Evolutionary conservation across 2,888 invertebrate species (phyloP).

Genomic region (Lumbricus terrestris): DNA sequence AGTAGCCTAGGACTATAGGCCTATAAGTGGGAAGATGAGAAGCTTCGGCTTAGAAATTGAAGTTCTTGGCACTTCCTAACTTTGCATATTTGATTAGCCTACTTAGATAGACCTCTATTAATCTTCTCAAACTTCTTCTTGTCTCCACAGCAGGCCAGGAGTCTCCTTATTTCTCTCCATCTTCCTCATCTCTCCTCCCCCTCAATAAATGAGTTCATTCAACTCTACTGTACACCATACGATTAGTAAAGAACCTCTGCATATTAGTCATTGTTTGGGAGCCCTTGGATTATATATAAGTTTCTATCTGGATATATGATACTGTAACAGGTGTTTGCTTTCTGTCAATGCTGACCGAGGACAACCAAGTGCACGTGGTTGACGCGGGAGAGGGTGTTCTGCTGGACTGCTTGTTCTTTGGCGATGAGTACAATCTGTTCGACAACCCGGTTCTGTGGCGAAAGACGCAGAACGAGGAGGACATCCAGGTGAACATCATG

Average conservation of each 20-base stretch:
- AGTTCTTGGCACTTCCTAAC: background rate
- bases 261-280: too few relatives aligned
- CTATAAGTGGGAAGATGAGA: background rate
- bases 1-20: too few relatives aligned
- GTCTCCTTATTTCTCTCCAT: background rate
- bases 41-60: too few relatives aligned
- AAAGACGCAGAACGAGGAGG: slow-evolving; percentile 34
- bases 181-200: background rate
- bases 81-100: background rate
- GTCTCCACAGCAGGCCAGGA: too few relatives aligned
- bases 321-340: background rate
- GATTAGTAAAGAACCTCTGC: too few relatives aligned
- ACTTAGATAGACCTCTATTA: background rate
- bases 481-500: slow-evolving; percentile 35
- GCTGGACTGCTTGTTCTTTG: slow-evolving; percentile 29
- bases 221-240: too few relatives aligned
- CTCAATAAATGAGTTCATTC: too few relatives aligned
- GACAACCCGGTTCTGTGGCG: slow-evolving; percentile 34
- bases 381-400: slow-evolving; percentile 22
- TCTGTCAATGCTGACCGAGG: slow-evolving; percentile 25
- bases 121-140: background rate
- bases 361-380: slow-evolving; percentile 20
- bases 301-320: background rate
- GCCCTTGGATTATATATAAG: too few relatives aligned
- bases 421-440: slow-evolving; percentile 30